phyloP scores from a whole-genome alignment of 1,140 invertebrate species.

The Calliopsis andreniformis region DNA sequence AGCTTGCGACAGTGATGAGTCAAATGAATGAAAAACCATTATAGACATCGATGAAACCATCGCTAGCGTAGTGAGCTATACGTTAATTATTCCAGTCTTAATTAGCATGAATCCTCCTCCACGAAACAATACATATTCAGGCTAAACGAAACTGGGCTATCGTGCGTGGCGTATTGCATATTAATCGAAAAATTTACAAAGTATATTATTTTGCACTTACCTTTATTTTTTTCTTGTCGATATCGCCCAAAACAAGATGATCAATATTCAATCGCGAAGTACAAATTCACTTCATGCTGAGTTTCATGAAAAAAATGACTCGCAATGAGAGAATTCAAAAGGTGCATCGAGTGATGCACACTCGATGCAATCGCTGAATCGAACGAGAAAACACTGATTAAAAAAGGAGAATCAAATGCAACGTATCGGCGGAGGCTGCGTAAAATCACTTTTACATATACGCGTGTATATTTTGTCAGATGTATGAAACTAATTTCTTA shows the following conservation, averaged over 20 bases:
- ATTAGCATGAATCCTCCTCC: no score
- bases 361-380: background rate
- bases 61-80: no score
- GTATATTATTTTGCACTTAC: constrained; percentile 42
- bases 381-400: background rate
- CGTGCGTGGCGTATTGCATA: background rate
- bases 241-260: background rate
- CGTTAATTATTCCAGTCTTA: no score
- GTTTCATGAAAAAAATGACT: background rate
- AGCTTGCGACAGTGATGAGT: no score
- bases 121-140: no score
- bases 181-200: background rate
- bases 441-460: constrained; percentile 2
- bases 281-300: constrained; percentile 20
- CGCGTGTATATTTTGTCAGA: constrained; percentile 4
- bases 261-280: background rate
- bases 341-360: background rate
- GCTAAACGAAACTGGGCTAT: no score
- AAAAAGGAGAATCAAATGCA: background rate
- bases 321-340: background rate
- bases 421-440: background rate
- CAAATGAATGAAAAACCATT: no score
- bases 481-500: constrained; percentile 7
- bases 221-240: background rate
- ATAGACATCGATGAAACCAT: no score